Evolutionary conservation across 1,140 invertebrate genomes (phyloP).

Genomic region (Frieseomelitta varia): DNA sequence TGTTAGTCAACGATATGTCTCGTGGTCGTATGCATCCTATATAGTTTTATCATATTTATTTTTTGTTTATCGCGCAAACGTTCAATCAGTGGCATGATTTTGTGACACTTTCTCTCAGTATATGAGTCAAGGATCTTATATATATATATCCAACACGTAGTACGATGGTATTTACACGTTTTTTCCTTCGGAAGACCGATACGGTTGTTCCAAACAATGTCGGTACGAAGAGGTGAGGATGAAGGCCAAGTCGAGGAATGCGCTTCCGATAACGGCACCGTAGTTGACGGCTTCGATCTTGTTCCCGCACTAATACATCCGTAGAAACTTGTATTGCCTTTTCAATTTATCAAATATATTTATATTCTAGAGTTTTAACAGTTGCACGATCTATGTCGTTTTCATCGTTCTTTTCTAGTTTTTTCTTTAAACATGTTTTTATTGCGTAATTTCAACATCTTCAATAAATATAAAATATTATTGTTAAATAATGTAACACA

Average conservation of each 20-base stretch:
- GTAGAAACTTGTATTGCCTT: neutral
- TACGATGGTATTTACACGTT: slow-evolving; percentile 70
- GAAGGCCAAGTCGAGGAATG: slow-evolving; percentile 35
- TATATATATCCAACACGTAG: slow-evolving; percentile 63
- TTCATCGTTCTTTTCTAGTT: neutral
- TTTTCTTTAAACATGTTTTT: neutral
- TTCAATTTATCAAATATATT: slow-evolving; percentile 19
- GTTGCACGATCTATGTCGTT: neutral
- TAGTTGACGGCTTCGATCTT: slow-evolving; percentile 38
- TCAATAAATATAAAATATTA: neutral
- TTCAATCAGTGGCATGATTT: slow-evolving; percentile 28
- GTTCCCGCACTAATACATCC: slow-evolving; percentile 3
- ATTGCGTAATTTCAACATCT: neutral
- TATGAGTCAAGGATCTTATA: slow-evolving; percentile 6
- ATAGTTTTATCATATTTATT: slow-evolving; percentile 28
- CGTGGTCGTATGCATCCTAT: slow-evolving; percentile 16
- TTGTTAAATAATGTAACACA: neutral
- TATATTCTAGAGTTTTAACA: too few relatives aligned
- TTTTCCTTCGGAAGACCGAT: slow-evolving; percentile 64
- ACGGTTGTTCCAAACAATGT: slow-evolving; percentile 37
- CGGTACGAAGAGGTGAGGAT: slow-evolving; percentile 59
- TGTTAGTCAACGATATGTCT: slow-evolving; percentile 42
- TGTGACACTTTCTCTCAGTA: slow-evolving; percentile 23
- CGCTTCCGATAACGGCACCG: slow-evolving; percentile 44
- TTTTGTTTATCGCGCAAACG: slow-evolving; percentile 12